phyloP scores from a whole-genome alignment of 2,113 vertebrate species.

The Cepphus grylle region DNA sequence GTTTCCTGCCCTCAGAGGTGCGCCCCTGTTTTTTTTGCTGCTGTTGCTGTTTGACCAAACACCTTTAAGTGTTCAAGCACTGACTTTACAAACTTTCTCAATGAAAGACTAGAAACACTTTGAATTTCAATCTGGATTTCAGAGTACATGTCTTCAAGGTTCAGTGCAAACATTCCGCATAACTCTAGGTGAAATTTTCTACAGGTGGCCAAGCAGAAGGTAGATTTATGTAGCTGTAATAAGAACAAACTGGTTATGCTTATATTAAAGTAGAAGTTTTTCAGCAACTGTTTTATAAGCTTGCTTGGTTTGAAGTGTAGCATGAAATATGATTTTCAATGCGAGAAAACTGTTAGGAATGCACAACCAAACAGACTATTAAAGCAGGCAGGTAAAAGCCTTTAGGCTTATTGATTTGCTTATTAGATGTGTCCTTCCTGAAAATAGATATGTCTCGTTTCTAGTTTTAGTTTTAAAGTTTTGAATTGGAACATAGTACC shows the following conservation, averaged over 20 bases:
- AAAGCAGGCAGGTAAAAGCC: background rate
- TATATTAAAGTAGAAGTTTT: background rate
- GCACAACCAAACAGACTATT: background rate
- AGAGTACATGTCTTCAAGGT: background rate
- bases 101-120: background rate
- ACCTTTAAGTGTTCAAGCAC: background rate
- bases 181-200: slow-evolving; percentile 4
- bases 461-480: background rate
- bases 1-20: background rate
- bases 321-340: background rate
- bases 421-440: background rate
- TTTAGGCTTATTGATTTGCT: background rate
- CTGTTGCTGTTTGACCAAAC: background rate
- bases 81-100: background rate
- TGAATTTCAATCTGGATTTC: background rate
- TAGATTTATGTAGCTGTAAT: background rate
- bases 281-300: background rate
- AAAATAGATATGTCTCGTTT: background rate
- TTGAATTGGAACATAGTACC: background rate
- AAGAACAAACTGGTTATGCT: background rate
- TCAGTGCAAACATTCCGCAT: background rate
- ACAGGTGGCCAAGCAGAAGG: slow-evolving; percentile 17
- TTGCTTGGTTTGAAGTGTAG: background rate
- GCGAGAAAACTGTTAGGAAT: background rate
- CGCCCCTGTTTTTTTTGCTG: accelerated